These are phyloP conservation scores for Suricata suricatta DNA, from an alignment of 2,113 vertebrate species.

Conservation along the genomic window DNA sequence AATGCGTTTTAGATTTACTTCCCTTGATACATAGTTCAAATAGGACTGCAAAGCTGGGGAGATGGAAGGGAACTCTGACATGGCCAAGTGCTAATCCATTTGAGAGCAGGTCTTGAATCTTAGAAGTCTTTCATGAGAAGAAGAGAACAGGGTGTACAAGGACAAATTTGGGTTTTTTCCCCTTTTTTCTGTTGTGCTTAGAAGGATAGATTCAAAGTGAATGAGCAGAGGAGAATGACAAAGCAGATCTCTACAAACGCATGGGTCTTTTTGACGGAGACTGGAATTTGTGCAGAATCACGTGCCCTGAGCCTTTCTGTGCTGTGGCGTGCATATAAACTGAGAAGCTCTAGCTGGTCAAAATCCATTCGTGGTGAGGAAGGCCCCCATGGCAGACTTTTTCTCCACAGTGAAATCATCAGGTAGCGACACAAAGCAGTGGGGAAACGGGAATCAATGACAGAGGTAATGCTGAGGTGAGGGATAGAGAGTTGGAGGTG, in stretches of 20 bases:
- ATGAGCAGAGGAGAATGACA: not conserved
- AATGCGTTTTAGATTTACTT: not conserved
- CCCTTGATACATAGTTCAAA: not conserved
- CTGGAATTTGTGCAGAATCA: not conserved
- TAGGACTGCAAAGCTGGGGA: not conserved
- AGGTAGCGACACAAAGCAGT: not conserved
- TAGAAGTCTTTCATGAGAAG: not conserved
- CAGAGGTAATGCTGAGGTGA: not conserved
- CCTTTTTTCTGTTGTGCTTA: not conserved
- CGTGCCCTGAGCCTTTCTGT: not conserved
- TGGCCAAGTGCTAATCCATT: not conserved
- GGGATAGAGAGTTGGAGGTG: too few relatives aligned
- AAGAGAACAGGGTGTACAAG: not conserved
- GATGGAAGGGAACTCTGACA: not conserved
- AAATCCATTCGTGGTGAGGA: not conserved
- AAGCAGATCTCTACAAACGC: not conserved
- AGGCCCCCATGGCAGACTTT: not conserved
- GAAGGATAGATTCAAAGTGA: not conserved
- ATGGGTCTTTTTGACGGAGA: not conserved
- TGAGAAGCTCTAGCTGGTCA: not conserved
- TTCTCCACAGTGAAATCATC: not conserved
- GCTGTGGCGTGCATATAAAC: not conserved
- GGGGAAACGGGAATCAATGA: not conserved
- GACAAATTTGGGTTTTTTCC: not conserved
- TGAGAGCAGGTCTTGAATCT: not conserved